phyloP scores from a whole-genome alignment of 2,888 invertebrate species.

The Lepidocyrtinus sp. region DNA sequence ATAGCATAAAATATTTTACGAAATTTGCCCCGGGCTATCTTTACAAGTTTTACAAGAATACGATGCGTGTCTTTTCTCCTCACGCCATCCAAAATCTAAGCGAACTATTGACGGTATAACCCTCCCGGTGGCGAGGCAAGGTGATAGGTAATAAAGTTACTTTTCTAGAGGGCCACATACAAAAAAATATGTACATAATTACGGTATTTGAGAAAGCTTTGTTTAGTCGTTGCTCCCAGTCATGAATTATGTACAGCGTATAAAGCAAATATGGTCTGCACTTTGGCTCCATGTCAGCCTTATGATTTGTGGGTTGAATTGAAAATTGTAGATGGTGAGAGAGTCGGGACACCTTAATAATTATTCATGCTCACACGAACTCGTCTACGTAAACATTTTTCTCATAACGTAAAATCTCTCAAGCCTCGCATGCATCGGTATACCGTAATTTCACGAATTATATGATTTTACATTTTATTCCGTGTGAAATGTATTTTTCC shows the following conservation, averaged over 20 bases:
- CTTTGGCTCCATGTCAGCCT: background rate
- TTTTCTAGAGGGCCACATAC: background rate
- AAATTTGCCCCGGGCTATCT: too few species aligned
- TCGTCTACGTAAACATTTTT: background rate
- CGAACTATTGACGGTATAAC: background rate
- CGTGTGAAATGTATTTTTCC: too few species aligned
- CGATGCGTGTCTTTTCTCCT: background rate
- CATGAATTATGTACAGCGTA: background rate
- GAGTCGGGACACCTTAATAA: background rate
- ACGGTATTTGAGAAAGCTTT: background rate
- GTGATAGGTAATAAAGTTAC: slow-evolving; percentile 1
- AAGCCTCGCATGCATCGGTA: too few species aligned
- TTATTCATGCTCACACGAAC: background rate
- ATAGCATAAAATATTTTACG: too few species aligned
- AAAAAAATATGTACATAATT: background rate
- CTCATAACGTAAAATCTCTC: too few species aligned
- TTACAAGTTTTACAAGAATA: too few species aligned
- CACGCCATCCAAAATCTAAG: slow-evolving; percentile 5
- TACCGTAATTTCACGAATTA: too few species aligned
- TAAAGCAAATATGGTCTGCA: background rate
- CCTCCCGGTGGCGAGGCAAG: background rate
- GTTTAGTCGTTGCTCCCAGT: background rate
- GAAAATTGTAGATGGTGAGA: background rate
- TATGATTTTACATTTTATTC: too few species aligned
- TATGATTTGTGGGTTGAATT: background rate